Conservation (phyloP, 2,797 vertebrate genomes). For the Lophius americanus region DNA sequence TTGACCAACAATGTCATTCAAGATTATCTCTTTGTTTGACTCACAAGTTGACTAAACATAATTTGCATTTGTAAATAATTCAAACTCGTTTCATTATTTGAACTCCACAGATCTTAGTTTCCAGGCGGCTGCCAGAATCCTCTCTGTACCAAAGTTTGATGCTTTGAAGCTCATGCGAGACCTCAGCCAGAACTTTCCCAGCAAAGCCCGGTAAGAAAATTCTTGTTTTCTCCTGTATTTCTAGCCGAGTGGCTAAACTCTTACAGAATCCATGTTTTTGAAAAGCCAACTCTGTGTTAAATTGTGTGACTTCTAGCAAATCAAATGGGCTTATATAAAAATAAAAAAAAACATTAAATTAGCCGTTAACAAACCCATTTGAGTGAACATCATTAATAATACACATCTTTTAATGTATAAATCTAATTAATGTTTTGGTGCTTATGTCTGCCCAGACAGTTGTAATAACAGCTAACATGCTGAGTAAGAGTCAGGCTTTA, state of each 20-base stretch:
- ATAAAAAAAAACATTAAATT: constrained; percentile 15
- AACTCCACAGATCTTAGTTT: constrained; percentile 90
- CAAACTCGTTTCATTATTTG: constrained; percentile 17
- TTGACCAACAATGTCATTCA: not conserved
- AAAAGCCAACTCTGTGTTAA: constrained; percentile 5
- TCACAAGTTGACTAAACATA: not conserved
- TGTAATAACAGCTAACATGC: constrained; percentile 73
- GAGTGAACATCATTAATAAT: constrained; percentile 37
- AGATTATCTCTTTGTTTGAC: not conserved
- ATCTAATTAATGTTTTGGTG: constrained; percentile 56
- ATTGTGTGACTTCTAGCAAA: constrained; percentile 29
- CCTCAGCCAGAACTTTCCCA: constrained; percentile 95
- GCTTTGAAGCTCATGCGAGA: constrained; percentile 93
- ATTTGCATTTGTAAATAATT: not conserved
- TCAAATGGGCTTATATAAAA: constrained; percentile 34
- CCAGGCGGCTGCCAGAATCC: constrained; percentile 91
- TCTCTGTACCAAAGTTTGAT: constrained; percentile 88
- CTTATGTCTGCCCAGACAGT: constrained; percentile 43
- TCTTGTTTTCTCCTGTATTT: constrained; percentile 27
- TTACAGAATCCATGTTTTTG: constrained; percentile 37
- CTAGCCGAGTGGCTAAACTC: constrained; percentile 2
- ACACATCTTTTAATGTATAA: constrained; percentile 38
- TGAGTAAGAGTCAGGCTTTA: constrained; percentile 75
- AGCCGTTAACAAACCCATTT: constrained; percentile 37
- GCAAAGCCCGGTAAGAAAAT: constrained; percentile 90